Conservation (phyloP, 1,140 invertebrate species). For the Listronotus bonariensis region DNA sequence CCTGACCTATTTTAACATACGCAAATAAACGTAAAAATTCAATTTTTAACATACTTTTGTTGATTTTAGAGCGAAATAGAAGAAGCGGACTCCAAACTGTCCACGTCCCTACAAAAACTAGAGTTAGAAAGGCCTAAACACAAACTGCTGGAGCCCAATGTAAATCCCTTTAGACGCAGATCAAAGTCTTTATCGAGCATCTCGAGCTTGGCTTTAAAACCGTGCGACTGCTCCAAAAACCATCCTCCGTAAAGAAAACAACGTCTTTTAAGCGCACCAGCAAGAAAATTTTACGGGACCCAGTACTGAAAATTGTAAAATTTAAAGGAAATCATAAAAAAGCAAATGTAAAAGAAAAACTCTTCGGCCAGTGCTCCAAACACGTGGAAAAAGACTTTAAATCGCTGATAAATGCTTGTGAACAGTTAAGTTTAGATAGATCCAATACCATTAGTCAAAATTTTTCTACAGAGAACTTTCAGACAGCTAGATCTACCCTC, state of each 20-base stretch:
- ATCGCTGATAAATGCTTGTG: constrained; percentile 50
- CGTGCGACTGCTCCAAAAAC: constrained; percentile 47
- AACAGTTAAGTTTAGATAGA: constrained; percentile 49
- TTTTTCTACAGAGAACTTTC: constrained; percentile 47
- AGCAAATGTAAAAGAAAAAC: constrained; percentile 36
- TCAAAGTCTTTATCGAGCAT: constrained; percentile 53
- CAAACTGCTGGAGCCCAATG: constrained; percentile 22
- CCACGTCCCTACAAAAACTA: constrained; percentile 47
- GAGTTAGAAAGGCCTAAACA: constrained; percentile 45
- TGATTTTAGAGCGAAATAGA: constrained; percentile 48
- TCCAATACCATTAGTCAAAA: constrained; percentile 36
- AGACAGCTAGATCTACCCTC: constrained; percentile 24
- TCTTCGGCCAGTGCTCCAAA: constrained; percentile 46
- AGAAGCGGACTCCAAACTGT: constrained; percentile 47
- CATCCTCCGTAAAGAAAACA: constrained; percentile 46
- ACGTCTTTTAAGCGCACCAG: constrained; percentile 50
- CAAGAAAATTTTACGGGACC: constrained; percentile 50
- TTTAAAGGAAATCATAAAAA: constrained; percentile 38
- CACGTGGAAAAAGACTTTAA: constrained; percentile 50
- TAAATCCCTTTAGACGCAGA: constrained; percentile 50
- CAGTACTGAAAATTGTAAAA: constrained; percentile 48
- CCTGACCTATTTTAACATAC: constrained; percentile 20
- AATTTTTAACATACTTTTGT: constrained; percentile 4
- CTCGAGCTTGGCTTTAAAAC: constrained; percentile 40
- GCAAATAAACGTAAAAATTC: constrained; percentile 10